These are phyloP conservation scores for Meriones unguiculatus DNA, from an alignment of 2,113 vertebrate species.

Conservation along the genomic window DNA sequence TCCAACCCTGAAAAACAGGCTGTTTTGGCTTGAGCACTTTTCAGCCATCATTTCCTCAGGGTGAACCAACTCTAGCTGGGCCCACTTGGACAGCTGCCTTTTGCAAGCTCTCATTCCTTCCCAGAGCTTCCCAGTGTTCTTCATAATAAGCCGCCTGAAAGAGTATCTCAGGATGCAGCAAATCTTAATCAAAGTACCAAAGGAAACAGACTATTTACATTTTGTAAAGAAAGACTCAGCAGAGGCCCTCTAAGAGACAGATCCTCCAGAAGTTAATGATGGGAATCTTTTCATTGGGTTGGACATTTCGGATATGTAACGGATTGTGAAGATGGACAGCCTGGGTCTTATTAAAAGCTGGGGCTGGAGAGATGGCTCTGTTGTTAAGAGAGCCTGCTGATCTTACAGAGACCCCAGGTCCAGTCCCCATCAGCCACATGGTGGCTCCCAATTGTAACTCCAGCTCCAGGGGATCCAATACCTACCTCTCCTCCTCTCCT, in stretches of 20 bases:
- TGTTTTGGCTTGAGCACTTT: background rate
- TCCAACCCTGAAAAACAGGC: conserved; percentile 14
- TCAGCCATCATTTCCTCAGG: conserved; percentile 39
- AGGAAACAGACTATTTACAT: background rate
- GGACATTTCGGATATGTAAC: background rate
- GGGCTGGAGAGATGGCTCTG: background rate
- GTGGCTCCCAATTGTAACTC: background rate
- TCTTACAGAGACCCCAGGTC: background rate
- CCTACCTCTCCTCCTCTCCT: background rate
- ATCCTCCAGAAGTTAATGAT: background rate
- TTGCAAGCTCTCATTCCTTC: background rate
- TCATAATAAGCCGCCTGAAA: conserved; percentile 44
- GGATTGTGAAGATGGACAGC: background rate
- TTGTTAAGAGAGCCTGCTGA: background rate
- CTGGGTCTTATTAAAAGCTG: background rate
- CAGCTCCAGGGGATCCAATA: background rate
- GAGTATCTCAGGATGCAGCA: background rate
- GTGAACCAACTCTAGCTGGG: background rate
- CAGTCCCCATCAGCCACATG: too few species aligned
- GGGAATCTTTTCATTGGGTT: background rate
- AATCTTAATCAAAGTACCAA: background rate
- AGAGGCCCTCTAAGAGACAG: background rate
- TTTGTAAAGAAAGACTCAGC: background rate
- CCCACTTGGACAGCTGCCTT: background rate
- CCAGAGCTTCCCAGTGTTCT: conserved; percentile 21